These are phyloP conservation scores for Rhopalosiphum nymphaeae DNA, from an alignment of 2,888 invertebrate genomes.

Conservation along the genomic window DNA sequence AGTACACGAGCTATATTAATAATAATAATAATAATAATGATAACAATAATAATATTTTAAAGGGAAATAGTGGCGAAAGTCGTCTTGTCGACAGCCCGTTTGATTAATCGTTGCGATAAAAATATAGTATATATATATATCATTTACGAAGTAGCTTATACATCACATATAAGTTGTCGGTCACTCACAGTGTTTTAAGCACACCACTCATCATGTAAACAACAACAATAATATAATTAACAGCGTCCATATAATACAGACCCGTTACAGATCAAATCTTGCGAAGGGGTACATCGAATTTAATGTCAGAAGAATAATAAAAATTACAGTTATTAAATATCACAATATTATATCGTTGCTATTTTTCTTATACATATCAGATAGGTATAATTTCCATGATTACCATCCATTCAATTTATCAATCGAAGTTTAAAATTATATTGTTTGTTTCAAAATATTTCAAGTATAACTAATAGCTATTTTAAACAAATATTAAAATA, in stretches of 20 bases:
- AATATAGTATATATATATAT: neutral
- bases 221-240: neutral
- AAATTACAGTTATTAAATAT: neutral
- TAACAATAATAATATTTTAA: neutral
- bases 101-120: neutral
- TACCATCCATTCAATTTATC: neutral
- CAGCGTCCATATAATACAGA: neutral
- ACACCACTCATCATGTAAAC: neutral
- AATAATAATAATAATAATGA: too few species aligned
- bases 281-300: too few species aligned
- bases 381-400: neutral
- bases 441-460: neutral
- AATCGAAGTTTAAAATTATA: neutral
- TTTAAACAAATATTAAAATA: neutral
- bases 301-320: neutral
- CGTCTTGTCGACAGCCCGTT: neutral
- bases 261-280: neutral
- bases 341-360: neutral
- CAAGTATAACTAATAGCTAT: neutral
- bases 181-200: neutral
- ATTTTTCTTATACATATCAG: neutral
- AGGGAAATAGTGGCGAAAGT: conserved; percentile 3
- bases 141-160: neutral
- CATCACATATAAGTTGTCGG: neutral
- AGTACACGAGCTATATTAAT: neutral